phyloP scores from a whole-genome alignment of 2,113 vertebrate species.

The Alethe diademata region DNA sequence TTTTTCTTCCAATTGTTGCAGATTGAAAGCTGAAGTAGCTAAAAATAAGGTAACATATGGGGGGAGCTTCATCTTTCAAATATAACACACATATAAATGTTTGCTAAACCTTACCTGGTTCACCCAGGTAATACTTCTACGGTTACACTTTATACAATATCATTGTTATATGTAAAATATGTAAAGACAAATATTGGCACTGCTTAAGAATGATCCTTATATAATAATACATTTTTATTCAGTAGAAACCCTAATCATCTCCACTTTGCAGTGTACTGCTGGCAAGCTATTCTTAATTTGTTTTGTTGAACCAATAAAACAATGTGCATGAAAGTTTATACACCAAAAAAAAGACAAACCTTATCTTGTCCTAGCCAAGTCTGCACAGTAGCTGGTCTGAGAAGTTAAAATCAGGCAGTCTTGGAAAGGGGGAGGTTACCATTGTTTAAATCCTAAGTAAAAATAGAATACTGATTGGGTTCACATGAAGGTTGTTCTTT shows the following conservation, averaged over 20 bases:
- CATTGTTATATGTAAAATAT: neutral
- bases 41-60: neutral
- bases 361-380: neutral
- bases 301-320: neutral
- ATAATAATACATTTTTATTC: neutral
- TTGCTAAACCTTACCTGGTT: neutral
- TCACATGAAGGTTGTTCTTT: constrained; percentile 55
- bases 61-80: neutral
- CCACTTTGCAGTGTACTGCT: neutral
- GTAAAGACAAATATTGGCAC: neutral
- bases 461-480: constrained; percentile 56
- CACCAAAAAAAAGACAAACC: neutral
- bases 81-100: neutral
- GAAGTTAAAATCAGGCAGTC: neutral
- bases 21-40: neutral
- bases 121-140: neutral
- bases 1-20: neutral
- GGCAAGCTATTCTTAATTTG: neutral
- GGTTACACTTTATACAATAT: neutral
- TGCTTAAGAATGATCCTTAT: neutral
- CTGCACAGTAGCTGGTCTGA: neutral
- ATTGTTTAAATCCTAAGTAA: constrained; percentile 55
- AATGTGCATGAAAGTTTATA: neutral
- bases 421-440: neutral
- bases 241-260: neutral